Conservation (phyloP, 1,140 invertebrate genomes). For the Aphaenogaster ashmeadi region DNA sequence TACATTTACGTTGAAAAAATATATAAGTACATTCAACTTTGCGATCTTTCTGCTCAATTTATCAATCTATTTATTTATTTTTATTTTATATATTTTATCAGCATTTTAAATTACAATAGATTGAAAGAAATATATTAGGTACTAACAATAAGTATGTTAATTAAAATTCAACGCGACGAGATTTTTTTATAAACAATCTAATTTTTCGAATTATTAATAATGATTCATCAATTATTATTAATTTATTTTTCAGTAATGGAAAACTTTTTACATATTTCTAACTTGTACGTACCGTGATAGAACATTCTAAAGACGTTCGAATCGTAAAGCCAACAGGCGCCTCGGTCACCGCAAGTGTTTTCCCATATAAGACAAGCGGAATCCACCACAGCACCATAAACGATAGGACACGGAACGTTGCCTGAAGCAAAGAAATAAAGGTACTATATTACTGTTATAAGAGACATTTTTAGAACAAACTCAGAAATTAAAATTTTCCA, state of each 20-base stretch:
- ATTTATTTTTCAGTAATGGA: not conserved
- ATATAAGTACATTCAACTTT: not conserved
- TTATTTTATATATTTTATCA: not conserved
- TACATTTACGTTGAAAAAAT: not conserved
- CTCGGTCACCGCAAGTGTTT: conserved; percentile 92
- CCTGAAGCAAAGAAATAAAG: conserved; percentile 83
- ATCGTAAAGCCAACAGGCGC: conserved; percentile 95
- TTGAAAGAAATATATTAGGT: conserved; percentile 7
- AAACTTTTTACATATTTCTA: not conserved
- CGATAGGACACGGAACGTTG: conserved; percentile 97
- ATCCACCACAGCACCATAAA: conserved; percentile 97
- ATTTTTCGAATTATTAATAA: not conserved
- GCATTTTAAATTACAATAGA: not conserved
- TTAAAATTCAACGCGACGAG: conserved; percentile 1
- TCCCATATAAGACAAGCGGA: conserved; percentile 96
- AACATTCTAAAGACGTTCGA: conserved; percentile 93
- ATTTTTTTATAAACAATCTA: not conserved
- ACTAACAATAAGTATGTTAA: not conserved
- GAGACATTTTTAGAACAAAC: not conserved
- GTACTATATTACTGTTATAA: not conserved
- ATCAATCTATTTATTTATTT: not conserved
- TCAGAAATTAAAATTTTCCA: not conserved
- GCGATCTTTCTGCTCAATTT: not conserved
- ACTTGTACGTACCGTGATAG: conserved; percentile 91
- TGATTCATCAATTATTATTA: too few species aligned